These are phyloP conservation scores for Neodiprion pinetum DNA, from an alignment of 1,140 invertebrate genomes.

Conservation along the genomic window DNA sequence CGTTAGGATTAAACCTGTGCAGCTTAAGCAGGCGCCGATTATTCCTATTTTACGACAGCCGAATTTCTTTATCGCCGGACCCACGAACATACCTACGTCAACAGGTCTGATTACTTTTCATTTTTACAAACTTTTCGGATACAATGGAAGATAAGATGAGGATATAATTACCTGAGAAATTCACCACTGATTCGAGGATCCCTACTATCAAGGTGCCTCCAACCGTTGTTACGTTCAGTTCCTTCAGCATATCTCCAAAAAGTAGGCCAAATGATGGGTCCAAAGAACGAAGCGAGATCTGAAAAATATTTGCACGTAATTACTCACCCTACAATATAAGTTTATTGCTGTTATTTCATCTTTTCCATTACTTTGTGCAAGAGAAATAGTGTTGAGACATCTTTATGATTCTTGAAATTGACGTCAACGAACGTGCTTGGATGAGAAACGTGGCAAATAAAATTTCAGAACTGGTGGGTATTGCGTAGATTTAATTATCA, in stretches of 20 bases:
- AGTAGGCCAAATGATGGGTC: conserved; percentile 80
- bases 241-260: conserved; percentile 73
- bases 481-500: too few species aligned
- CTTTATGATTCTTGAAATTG: too few species aligned
- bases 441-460: too few species aligned
- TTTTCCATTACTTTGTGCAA: too few species aligned
- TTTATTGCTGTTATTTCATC: too few species aligned
- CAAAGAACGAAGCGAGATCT: conserved; percentile 77
- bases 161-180: conserved; percentile 67
- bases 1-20: conserved; percentile 70
- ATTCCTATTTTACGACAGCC: conserved; percentile 77
- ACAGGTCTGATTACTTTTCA: not conserved
- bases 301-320: conserved; percentile 38
- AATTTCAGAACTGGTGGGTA: too few species aligned
- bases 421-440: too few species aligned
- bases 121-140: not conserved
- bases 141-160: not conserved
- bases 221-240: conserved; percentile 73
- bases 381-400: too few species aligned
- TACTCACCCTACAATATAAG: conserved; percentile 10
- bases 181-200: conserved; percentile 75
- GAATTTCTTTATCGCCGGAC: conserved; percentile 74
- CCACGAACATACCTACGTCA: conserved; percentile 70
- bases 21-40: conserved; percentile 70
- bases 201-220: conserved; percentile 76